These are phyloP conservation scores for Intellagama lesueurii DNA, from an alignment of 2,797 vertebrate species.

Conservation along the genomic window DNA sequence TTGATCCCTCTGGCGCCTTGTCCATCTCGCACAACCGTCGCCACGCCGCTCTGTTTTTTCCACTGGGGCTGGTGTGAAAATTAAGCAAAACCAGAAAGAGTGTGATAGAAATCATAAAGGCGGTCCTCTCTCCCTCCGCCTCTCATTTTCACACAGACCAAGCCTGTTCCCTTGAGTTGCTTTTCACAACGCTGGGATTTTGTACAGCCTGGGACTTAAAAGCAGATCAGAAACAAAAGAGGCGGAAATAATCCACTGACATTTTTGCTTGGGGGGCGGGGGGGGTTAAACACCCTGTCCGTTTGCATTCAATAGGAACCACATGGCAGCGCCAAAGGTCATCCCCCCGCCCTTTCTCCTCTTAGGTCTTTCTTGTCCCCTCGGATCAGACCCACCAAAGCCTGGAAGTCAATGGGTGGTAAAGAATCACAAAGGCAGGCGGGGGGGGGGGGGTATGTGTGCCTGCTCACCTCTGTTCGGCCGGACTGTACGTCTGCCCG, in stretches of 20 bases:
- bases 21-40: background rate
- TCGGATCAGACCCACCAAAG: background rate
- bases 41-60: background rate
- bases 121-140: background rate
- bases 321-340: constrained; percentile 52
- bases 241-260: constrained; percentile 75
- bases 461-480: constrained; percentile 91
- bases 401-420: constrained; percentile 25
- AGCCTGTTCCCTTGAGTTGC: background rate
- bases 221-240: constrained; percentile 67
- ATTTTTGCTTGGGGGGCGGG: constrained; percentile 58
- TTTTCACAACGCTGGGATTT: background rate
- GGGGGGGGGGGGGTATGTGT: constrained; percentile 28
- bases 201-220: background rate
- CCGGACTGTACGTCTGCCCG: constrained; percentile 97
- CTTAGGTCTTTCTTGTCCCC: constrained; percentile 46
- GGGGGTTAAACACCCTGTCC: constrained; percentile 72
- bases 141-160: too few relatives aligned
- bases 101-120: background rate
- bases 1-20: too few relatives aligned
- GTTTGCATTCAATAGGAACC: constrained; percentile 68
- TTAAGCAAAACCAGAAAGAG: background rate
- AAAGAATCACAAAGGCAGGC: constrained; percentile 16
- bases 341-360: constrained; percentile 39
- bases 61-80: background rate